A percentile compares a stretch with the other conserved stretches of the same genome.
Evolutionary conservation across 2,888 invertebrate species (phyloP).

Genomic region (Nymphalis c-album): DNA sequence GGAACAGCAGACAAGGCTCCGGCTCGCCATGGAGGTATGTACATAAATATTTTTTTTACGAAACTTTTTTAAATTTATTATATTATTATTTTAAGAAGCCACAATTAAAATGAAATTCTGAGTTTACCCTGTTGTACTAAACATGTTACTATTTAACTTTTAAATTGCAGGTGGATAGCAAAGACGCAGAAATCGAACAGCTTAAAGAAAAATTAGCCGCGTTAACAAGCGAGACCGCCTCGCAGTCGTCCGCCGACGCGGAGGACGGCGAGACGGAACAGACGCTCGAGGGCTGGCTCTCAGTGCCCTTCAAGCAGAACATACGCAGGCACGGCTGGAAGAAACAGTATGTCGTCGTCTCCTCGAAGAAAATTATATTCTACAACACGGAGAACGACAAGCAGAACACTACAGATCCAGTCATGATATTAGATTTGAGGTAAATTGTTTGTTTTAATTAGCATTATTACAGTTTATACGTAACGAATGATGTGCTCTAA

Average conservation of each 20-base stretch:
- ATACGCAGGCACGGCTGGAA: constrained; percentile 98
- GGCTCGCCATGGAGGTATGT: constrained; percentile 93
- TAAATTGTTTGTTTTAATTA: constrained; percentile 51
- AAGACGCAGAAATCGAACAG: constrained; percentile 97
- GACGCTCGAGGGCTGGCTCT: constrained; percentile 97
- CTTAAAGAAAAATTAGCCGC: constrained; percentile 91
- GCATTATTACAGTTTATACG: no score
- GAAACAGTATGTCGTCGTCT: constrained; percentile 97
- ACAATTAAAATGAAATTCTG: no score
- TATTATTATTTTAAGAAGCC: neutral
- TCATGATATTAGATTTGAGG: constrained; percentile 97
- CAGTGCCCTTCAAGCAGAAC: constrained; percentile 97
- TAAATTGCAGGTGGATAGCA: constrained; percentile 87
- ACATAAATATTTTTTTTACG: neutral
- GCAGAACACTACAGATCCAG: constrained; percentile 95
- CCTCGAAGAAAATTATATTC: constrained; percentile 97
- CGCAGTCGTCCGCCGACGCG: constrained; percentile 94
- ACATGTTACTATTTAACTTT: neutral
- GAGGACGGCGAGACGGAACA: constrained; percentile 90
- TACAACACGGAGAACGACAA: constrained; percentile 97
- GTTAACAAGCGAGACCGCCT: constrained; percentile 92
- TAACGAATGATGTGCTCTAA: neutral
- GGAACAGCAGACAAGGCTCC: constrained; percentile 86
- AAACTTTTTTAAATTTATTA: neutral
- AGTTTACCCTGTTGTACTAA: neutral